Evolutionary conservation across 2,888 invertebrate genomes (phyloP).

Genomic region (Eubasilissa splendida): DNA sequence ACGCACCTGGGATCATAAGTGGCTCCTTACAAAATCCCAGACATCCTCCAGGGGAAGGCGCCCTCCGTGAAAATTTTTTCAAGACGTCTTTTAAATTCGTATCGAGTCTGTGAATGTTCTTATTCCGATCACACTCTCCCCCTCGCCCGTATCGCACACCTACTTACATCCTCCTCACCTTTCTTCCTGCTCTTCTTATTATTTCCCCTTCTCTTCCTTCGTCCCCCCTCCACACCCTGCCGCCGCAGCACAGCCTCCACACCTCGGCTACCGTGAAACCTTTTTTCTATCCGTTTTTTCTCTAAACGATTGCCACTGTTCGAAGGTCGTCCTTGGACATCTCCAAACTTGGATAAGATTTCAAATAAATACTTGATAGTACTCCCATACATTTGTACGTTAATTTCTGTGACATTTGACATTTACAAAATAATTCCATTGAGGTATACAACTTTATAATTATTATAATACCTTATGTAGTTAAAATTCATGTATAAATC

Average conservation of each 20-base stretch:
- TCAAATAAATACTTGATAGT: neutral
- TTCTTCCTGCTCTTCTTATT: constrained; percentile 9
- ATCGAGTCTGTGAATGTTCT: neutral
- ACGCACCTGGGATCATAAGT: neutral
- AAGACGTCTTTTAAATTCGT: constrained; percentile 12
- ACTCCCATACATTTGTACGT: neutral
- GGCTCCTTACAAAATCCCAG: constrained; percentile 4
- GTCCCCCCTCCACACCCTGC: neutral
- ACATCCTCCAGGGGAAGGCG: neutral
- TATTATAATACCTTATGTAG: too few relatives aligned
- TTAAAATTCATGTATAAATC: too few relatives aligned
- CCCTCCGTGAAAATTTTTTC: constrained; percentile 4
- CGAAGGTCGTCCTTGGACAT: neutral
- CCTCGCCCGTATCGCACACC: neutral
- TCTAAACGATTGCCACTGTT: neutral
- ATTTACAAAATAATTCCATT: too few relatives aligned
- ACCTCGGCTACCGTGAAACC: constrained; percentile 11
- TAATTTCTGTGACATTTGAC: too few relatives aligned
- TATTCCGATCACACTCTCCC: constrained; percentile 39
- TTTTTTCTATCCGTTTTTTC: constrained; percentile 2
- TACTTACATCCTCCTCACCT: neutral
- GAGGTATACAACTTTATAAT: too few relatives aligned
- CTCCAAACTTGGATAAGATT: too few relatives aligned
- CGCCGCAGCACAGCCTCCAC: neutral
- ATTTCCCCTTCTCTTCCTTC: neutral